Evolutionary conservation across 2,888 invertebrate species (phyloP), one percentile per base, ranked within the genome.

Genomic region (Cantharis rustica): DNA sequence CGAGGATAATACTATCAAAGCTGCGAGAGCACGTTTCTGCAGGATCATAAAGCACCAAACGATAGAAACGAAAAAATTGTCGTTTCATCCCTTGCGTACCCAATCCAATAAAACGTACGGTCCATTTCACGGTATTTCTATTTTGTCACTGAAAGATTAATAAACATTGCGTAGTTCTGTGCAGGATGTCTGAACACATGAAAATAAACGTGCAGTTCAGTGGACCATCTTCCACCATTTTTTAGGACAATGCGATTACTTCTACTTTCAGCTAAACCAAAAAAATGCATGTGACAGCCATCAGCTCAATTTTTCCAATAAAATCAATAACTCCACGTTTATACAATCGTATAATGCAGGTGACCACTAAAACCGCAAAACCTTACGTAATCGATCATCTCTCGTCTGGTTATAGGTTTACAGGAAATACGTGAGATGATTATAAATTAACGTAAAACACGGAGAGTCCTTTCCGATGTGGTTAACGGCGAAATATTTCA

Each of bases 381-480:
- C 31, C 66, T 72, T 61, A 16, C 26, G 73, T 68, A 73, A 73
- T 73, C 62, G 73, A 73, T 73, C 73, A 73, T 69, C 68, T 68
- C 17, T 68, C 61, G 72, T 47, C 61, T 16, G 66, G 68, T 73
- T 68, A 27, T 27, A 61, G 68, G 61, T 68, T 68, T 73, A 62
- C 73, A 73, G 73, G 73, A 73, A 73, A 69, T 73, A 73, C 73
- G 73, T 73, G 73, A 73, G 73, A 68, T 73, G 73, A 68, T 73
- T 73, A 62, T 62, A 73, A 66, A 66, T 66, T 17, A 66, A n/a
- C 7, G 17, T 66, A 20, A 20, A 66, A 66, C 17, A 66, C 23
- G 64, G 9, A n/a, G 20, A 66, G 23, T 66, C 23, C 64, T 20
- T 66, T 66, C 11, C 5, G n/a, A 64, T 10, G 13, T 16, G 11